Conservation (phyloP, 2,113 vertebrate species). For the Clarias batrachus region DNA sequence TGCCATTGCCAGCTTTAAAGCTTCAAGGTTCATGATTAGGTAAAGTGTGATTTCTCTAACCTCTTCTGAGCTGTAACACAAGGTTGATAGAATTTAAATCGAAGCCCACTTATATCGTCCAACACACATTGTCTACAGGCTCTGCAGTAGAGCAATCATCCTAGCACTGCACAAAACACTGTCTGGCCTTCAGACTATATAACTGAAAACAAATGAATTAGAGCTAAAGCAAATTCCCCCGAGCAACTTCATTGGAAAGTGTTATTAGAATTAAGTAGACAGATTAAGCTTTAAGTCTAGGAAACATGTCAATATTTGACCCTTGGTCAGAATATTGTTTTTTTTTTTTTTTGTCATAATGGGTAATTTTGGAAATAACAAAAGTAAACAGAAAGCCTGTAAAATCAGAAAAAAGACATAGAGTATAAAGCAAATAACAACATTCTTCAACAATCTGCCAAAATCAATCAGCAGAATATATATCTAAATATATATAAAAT, state of each 20-base stretch:
- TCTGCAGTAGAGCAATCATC: neutral
- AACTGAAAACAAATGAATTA: neutral
- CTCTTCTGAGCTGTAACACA: neutral
- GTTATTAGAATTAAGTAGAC: neutral
- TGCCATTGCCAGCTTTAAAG: neutral
- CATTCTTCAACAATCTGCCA: neutral
- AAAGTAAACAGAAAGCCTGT: neutral
- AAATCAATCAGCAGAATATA: neutral
- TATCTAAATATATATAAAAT: too few species aligned
- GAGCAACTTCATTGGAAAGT: neutral
- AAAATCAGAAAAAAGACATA: neutral
- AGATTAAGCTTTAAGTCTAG: too few species aligned
- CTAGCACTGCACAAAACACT: neutral
- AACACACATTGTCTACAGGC: neutral
- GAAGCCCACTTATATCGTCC: neutral
- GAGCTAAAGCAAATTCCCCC: neutral
- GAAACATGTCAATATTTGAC: neutral
- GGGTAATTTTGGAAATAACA: neutral
- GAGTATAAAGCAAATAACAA: neutral
- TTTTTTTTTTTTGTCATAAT: neutral
- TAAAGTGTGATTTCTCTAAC: neutral
- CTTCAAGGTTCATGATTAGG: neutral
- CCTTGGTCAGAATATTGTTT: neutral
- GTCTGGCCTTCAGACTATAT: neutral
- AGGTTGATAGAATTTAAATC: neutral